Percentiles rank a stretch among this genome's conserved stretches.
These are phyloP conservation scores for Geodia barretti DNA, from an alignment of 37 sponge, comb jelly and placozoan genomes.

Conservation along the genomic window DNA sequence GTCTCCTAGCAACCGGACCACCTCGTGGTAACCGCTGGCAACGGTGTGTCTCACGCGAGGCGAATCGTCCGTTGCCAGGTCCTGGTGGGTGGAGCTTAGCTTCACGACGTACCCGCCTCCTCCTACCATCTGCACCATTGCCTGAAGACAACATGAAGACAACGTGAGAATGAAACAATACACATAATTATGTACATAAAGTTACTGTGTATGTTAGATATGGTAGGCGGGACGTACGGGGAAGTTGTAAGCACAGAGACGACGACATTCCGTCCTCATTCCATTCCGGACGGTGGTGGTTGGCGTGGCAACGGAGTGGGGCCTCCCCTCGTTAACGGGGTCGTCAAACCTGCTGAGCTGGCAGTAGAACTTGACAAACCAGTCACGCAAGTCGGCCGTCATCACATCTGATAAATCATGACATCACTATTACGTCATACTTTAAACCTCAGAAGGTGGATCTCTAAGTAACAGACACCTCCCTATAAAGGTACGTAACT, in stretches of 20 bases:
- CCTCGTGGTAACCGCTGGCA: slow-evolving; percentile 72
- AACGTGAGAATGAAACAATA: neutral
- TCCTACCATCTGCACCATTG: slow-evolving; percentile 47
- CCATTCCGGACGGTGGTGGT: neutral
- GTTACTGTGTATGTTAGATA: too few relatives aligned
- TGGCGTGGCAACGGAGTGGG: neutral
- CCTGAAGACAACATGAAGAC: slow-evolving; percentile 18
- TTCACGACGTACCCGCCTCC: neutral
- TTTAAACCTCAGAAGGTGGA: too few relatives aligned
- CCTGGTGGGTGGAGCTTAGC: neutral
- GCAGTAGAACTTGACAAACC: slow-evolving; percentile 39
- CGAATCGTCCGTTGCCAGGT: slow-evolving; percentile 4
- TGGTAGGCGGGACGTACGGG: too few relatives aligned
- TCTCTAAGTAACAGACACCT: too few relatives aligned
- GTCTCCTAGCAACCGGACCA: slow-evolving; percentile 24
- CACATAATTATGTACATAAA: too few relatives aligned
- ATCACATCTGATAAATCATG: slow-evolving; percentile 7
- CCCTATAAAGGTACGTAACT: too few relatives aligned
- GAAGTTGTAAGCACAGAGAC: slow-evolving; percentile 70
- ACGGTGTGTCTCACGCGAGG: slow-evolving; percentile 29
- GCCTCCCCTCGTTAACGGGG: neutral
- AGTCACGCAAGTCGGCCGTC: slow-evolving; percentile 14
- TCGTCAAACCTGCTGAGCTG: slow-evolving; percentile 3
- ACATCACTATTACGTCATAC: neutral
- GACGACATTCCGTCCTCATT: slow-evolving; percentile 24